These are phyloP conservation scores for Tethya wilhelma DNA, from an alignment of 37 sponge, comb jelly and placozoan species.

Conservation along the genomic window DNA sequence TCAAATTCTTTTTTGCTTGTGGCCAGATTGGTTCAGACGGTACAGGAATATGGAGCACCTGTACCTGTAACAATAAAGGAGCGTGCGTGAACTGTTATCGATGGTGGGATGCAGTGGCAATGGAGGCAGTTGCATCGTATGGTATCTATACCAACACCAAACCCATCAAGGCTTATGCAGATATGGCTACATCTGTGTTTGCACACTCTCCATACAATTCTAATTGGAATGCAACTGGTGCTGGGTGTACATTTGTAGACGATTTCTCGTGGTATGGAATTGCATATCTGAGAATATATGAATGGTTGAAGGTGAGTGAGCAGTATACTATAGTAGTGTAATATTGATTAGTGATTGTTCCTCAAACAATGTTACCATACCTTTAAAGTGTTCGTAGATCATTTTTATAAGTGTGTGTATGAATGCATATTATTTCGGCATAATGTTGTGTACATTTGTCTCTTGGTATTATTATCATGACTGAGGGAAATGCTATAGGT, in stretches of 20 bases:
- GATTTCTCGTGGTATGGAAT: constrained; percentile 61
- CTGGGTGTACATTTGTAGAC: constrained; percentile 25
- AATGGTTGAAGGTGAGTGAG: constrained; percentile 24
- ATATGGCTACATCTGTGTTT: constrained; percentile 6
- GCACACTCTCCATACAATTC: constrained; percentile 50
- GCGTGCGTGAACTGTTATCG: constrained; percentile 41
- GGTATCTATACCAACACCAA: constrained; percentile 25
- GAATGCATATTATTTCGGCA: too few relatives aligned
- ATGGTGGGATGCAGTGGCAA: constrained; percentile 47
- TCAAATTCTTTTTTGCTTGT: constrained; percentile 39
- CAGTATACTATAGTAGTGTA: too few relatives aligned
- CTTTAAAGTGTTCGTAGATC: too few relatives aligned
- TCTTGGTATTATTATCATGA: too few relatives aligned
- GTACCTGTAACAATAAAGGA: constrained; percentile 1
- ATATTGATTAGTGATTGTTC: too few relatives aligned
- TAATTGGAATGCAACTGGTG: constrained; percentile 28
- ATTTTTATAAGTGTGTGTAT: too few relatives aligned
- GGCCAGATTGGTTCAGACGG: constrained; percentile 46
- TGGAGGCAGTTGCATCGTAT: constrained; percentile 27
- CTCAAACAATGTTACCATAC: too few relatives aligned
- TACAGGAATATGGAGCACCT: neutral
- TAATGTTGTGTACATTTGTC: too few relatives aligned
- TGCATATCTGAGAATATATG: constrained; percentile 46
- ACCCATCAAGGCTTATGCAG: neutral
- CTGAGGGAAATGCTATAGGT: too few relatives aligned